These are phyloP conservation scores for Noctuana brunneofusca DNA, from an alignment of 2,888 invertebrate genomes.

Conservation along the genomic window DNA sequence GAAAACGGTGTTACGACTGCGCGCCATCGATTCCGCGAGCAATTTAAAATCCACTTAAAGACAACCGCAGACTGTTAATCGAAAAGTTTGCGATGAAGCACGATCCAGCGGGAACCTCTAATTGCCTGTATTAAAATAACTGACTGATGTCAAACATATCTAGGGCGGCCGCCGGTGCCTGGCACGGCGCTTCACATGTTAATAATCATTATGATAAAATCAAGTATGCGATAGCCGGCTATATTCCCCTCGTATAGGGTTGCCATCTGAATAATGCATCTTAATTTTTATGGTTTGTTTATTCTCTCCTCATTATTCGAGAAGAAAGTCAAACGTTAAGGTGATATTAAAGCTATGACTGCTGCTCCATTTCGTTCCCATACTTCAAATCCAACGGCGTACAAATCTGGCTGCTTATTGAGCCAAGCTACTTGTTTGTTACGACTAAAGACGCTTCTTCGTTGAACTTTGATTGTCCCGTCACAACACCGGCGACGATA, in stretches of 20 bases:
- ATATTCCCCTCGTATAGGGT: slow-evolving; percentile 56
- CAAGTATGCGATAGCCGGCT: slow-evolving; percentile 78
- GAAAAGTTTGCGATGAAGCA: slow-evolving; percentile 72
- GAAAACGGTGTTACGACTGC: slow-evolving; percentile 39
- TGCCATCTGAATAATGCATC: slow-evolving; percentile 36
- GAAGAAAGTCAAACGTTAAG: not conserved
- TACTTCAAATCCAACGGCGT: too few species aligned
- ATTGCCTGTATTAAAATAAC: slow-evolving; percentile 82
- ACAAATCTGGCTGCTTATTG: too few species aligned
- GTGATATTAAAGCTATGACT: not conserved
- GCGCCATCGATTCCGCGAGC: slow-evolving; percentile 63
- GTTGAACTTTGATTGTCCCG: too few species aligned
- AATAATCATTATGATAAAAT: slow-evolving; percentile 83
- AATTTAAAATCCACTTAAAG: slow-evolving; percentile 81
- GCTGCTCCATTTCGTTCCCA: too few species aligned
- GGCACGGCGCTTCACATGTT: slow-evolving; percentile 79
- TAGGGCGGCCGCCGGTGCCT: slow-evolving; percentile 72
- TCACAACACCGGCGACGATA: too few species aligned
- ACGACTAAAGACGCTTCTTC: too few species aligned
- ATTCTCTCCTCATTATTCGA: not conserved
- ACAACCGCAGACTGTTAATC: slow-evolving; percentile 76
- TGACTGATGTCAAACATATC: slow-evolving; percentile 82
- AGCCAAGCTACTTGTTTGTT: too few species aligned
- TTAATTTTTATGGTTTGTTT: slow-evolving; percentile 5
- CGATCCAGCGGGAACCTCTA: slow-evolving; percentile 69